Evolutionary conservation across 2,888 invertebrate genomes (phyloP).

Genomic region (Brachyptera risi): DNA sequence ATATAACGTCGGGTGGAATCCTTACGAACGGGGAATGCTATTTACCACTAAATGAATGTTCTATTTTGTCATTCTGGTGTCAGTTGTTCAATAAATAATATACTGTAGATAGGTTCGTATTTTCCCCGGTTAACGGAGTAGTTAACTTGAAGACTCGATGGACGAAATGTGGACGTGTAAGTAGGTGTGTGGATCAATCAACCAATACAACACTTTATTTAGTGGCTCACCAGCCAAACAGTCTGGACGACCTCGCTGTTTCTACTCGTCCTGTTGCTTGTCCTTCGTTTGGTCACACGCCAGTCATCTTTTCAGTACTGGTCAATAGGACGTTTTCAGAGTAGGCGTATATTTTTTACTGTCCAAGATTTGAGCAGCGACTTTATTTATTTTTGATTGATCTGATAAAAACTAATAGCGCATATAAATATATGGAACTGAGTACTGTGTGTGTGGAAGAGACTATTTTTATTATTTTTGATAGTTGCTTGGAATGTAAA

Average conservation of each 20-base stretch:
- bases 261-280: too few species aligned
- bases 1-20: neutral
- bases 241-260: too few species aligned
- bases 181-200: constrained; percentile 3
- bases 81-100: neutral
- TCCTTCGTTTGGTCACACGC: too few species aligned
- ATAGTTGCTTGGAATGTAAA: neutral
- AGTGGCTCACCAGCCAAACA: too few species aligned
- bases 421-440: neutral
- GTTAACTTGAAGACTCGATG: neutral
- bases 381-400: neutral
- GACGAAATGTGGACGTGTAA: neutral
- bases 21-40: neutral
- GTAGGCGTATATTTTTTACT: too few species aligned
- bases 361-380: neutral
- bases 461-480: constrained; percentile 3
- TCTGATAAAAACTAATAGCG: neutral
- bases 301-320: too few species aligned
- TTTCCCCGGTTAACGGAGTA: neutral
- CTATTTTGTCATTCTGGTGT: neutral
- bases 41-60: neutral
- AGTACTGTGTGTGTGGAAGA: too few species aligned
- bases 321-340: too few species aligned
- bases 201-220: neutral
- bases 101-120: neutral